Conservation (phyloP, 2,888 invertebrate species). For the Brassicogethes aeneus region DNA sequence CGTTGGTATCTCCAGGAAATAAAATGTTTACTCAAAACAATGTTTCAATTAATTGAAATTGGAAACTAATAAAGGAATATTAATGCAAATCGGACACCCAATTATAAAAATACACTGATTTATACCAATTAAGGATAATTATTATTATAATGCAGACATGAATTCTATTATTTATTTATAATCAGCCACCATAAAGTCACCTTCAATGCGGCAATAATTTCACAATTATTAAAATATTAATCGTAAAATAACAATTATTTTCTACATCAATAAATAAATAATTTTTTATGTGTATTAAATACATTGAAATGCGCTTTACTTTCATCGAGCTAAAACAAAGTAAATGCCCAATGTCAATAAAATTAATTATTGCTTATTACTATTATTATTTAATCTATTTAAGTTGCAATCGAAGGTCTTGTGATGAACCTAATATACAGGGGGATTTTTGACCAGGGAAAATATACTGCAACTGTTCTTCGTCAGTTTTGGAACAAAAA, state of each 20-base stretch:
- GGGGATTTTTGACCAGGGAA: too few species aligned
- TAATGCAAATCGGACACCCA: neutral
- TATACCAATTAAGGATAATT: neutral
- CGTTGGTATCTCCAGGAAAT: too few species aligned
- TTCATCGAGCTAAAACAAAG: neutral
- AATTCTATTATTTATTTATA: neutral
- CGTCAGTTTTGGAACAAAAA: too few species aligned
- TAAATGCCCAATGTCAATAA: neutral
- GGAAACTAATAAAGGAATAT: too few species aligned
- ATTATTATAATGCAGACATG: neutral
- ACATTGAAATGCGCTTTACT: neutral
- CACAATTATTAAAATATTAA: neutral
- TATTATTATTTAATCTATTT: too few species aligned
- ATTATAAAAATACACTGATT: neutral
- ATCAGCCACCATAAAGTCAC: conserved; percentile 5
- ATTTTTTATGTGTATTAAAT: neutral
- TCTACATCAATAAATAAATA: neutral
- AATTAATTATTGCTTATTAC: neutral
- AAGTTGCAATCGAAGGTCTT: too few species aligned
- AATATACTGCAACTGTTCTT: too few species aligned
- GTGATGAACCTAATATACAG: too few species aligned
- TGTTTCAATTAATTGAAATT: too few species aligned
- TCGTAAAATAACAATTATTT: neutral
- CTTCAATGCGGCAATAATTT: conserved; percentile 1
- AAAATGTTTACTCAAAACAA: too few species aligned